phyloP scores from a whole-genome alignment of 2,113 vertebrate species.

The Plecotus auritus region DNA sequence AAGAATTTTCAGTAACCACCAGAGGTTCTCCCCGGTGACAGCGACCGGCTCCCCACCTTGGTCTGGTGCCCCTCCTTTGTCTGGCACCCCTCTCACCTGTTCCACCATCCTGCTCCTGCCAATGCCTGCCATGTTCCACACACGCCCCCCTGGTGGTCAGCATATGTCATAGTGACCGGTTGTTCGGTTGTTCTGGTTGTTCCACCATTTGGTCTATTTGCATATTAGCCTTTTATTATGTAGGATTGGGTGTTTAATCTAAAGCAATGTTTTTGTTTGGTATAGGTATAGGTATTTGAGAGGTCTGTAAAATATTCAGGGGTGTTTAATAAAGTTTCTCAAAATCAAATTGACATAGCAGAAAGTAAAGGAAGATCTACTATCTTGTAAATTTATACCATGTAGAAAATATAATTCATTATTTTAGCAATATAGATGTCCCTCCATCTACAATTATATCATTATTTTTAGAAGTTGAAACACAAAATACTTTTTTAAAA shows the following conservation, averaged over 20 bases:
- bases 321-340: neutral
- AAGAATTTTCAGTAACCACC: too few species aligned
- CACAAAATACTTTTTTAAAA: neutral
- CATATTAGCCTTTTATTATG: too few species aligned
- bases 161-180: too few species aligned
- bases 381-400: neutral
- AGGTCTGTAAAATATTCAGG: neutral
- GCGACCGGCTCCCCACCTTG: too few species aligned
- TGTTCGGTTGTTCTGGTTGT: too few species aligned
- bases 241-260: neutral
- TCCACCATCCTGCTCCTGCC: too few species aligned
- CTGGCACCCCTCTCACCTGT: too few species aligned
- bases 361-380: neutral
- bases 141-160: too few species aligned
- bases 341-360: neutral
- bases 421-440: neutral
- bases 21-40: too few species aligned
- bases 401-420: neutral
- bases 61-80: too few species aligned
- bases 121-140: too few species aligned
- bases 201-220: too few species aligned
- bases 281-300: neutral
- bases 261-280: neutral
- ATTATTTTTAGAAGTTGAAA: conserved; percentile 30
- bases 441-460: neutral